Evolutionary conservation across 2,888 invertebrate species (phyloP).

Genomic region (Hetaerina titia): DNA sequence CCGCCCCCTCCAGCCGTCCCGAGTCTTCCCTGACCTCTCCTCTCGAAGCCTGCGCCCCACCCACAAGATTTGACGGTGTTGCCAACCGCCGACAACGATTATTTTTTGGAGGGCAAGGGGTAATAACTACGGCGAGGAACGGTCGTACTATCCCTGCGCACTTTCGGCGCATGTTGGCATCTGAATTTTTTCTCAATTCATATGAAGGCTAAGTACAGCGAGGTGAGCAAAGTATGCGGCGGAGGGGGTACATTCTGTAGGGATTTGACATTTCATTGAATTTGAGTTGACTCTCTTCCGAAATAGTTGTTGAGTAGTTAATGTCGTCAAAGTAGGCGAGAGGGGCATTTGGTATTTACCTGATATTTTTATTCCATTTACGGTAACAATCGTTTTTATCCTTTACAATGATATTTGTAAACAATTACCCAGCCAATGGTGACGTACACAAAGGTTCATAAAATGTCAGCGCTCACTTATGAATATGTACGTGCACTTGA

Average conservation of each 20-base stretch:
- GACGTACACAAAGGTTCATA: no score
- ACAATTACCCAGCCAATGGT: no score
- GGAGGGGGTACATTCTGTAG: neutral
- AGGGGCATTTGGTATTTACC: no score
- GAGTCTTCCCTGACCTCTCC: slow-evolving; percentile 15
- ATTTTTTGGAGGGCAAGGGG: neutral
- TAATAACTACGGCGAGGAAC: neutral
- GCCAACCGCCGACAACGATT: neutral
- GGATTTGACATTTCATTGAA: no score
- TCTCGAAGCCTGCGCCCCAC: neutral
- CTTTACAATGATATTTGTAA: no score
- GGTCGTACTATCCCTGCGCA: neutral
- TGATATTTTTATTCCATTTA: no score
- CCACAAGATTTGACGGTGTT: neutral
- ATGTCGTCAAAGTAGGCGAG: no score
- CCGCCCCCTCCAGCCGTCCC: neutral
- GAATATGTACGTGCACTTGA: no score
- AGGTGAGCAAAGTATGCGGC: neutral
- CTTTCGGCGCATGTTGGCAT: neutral
- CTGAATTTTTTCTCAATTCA: neutral
- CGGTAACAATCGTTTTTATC: no score
- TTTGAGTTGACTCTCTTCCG: no score
- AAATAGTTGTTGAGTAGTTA: no score
- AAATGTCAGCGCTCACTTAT: no score
- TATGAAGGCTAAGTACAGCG: neutral